A percentile compares a stretch with the other conserved stretches of the same genome.
These are phyloP conservation scores for Drosophila baimaii DNA, from an alignment of 1,140 invertebrate species.

Conservation along the genomic window DNA sequence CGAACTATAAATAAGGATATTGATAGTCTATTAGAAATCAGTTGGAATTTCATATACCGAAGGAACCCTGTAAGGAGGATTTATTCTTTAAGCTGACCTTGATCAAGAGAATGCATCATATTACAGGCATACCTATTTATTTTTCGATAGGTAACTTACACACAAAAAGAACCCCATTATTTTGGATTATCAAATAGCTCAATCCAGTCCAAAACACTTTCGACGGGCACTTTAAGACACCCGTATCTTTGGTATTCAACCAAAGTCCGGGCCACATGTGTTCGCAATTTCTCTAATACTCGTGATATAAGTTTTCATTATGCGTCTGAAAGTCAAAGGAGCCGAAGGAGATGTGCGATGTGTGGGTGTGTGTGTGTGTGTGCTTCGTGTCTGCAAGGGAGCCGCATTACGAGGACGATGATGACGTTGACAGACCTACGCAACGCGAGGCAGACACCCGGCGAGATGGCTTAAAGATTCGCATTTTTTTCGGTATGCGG, in stretches of 20 bases:
- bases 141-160: no score
- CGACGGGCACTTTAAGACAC: slow-evolving; percentile 7
- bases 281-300: slow-evolving; percentile 69
- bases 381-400: slow-evolving; percentile 20
- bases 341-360: slow-evolving; percentile 24
- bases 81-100: no score
- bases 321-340: slow-evolving; percentile 50
- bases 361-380: slow-evolving; percentile 19
- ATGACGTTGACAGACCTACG: slow-evolving; percentile 78
- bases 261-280: slow-evolving; percentile 59
- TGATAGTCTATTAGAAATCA: no score
- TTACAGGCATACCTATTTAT: no score
- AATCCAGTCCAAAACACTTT: slow-evolving; percentile 4
- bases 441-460: slow-evolving; percentile 41
- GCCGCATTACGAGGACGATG: slow-evolving; percentile 60
- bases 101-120: neutral
- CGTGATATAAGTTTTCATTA: slow-evolving; percentile 77
- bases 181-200: slow-evolving; percentile 18
- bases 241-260: slow-evolving; percentile 26
- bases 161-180: neutral
- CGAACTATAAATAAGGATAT: neutral
- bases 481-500: slow-evolving; percentile 28
- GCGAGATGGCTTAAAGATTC: slow-evolving; percentile 61
- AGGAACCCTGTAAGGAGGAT: no score
- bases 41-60: no score